These are phyloP conservation scores for Tethya wilhelma DNA, from an alignment of 37 sponge, comb jelly and placozoan genomes.

Conservation along the genomic window DNA sequence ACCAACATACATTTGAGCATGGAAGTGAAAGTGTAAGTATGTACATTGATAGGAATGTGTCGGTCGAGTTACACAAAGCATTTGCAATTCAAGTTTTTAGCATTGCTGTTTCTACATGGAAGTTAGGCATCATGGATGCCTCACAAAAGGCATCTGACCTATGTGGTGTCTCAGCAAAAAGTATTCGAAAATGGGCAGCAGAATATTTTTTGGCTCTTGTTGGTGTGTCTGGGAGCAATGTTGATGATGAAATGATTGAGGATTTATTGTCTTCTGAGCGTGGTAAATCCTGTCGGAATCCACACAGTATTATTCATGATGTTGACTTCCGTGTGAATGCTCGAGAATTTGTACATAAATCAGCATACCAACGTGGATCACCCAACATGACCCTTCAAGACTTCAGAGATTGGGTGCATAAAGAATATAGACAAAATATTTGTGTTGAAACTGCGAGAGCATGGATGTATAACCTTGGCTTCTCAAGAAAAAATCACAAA, in stretches of 20 bases:
- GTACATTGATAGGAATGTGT: slow-evolving; percentile 1
- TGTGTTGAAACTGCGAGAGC: slow-evolving; percentile 13
- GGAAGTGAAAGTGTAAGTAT: too few species aligned
- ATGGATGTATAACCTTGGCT: slow-evolving; percentile 43
- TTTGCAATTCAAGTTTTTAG: neutral
- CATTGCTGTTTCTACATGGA: neutral
- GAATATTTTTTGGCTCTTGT: neutral
- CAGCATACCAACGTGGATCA: neutral
- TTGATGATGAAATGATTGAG: neutral
- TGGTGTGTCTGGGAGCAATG: too few species aligned
- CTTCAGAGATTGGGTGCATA: slow-evolving; percentile 23
- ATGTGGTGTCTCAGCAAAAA: neutral
- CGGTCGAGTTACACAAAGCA: neutral
- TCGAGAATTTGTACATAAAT: slow-evolving; percentile 15
- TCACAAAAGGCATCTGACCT: neutral
- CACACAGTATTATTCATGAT: neutral
- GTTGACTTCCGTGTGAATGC: neutral
- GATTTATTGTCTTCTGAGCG: slow-evolving; percentile 1
- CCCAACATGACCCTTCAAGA: too few species aligned
- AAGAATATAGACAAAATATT: neutral
- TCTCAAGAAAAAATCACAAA: slow-evolving; percentile 4
- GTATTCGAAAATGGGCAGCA: too few species aligned
- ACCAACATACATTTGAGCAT: too few species aligned
- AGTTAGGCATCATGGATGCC: neutral
- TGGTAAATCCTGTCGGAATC: neutral